Evolutionary conservation across 2,888 invertebrate genomes (phyloP).

Genomic region (Heliconius sara): DNA sequence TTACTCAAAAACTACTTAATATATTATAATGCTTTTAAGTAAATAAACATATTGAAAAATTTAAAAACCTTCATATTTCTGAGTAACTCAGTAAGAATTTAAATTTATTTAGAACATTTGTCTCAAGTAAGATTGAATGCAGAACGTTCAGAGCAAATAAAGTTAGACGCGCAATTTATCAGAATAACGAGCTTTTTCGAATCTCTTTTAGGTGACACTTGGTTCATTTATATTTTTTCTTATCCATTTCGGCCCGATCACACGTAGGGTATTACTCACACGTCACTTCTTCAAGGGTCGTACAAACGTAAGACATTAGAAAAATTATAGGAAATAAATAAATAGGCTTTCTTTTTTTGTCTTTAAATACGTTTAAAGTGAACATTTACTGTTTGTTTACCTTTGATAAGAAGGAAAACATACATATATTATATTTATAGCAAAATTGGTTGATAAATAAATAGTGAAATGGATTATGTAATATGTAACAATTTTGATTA

Average conservation of each 20-base stretch:
- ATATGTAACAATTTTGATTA: no score
- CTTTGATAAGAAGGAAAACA: background rate
- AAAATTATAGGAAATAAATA: conserved; percentile 7
- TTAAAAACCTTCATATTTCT: background rate
- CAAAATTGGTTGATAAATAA: background rate
- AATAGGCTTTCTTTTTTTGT: background rate
- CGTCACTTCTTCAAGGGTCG: conserved; percentile 59
- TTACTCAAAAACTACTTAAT: background rate
- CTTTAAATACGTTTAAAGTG: background rate
- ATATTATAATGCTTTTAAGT: no score
- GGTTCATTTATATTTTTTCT: conserved; percentile 82
- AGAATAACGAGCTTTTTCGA: conserved; percentile 80
- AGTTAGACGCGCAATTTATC: conserved; percentile 76
- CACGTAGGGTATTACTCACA: conserved; percentile 76
- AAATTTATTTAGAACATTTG: conserved; percentile 55
- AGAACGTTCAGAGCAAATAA: conserved; percentile 67
- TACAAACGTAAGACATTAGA: conserved; percentile 28
- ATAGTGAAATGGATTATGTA: background rate
- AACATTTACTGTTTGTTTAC: background rate
- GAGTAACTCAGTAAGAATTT: conserved; percentile 33
- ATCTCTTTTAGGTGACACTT: conserved; percentile 78
- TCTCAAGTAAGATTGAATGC: conserved; percentile 58
- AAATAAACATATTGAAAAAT: conserved; percentile 4
- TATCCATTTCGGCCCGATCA: conserved; percentile 78
- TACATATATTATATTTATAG: no score